These are phyloP conservation scores for Halcyon chelicuti DNA, from an alignment of 2,797 vertebrate species.

Conservation along the genomic window DNA sequence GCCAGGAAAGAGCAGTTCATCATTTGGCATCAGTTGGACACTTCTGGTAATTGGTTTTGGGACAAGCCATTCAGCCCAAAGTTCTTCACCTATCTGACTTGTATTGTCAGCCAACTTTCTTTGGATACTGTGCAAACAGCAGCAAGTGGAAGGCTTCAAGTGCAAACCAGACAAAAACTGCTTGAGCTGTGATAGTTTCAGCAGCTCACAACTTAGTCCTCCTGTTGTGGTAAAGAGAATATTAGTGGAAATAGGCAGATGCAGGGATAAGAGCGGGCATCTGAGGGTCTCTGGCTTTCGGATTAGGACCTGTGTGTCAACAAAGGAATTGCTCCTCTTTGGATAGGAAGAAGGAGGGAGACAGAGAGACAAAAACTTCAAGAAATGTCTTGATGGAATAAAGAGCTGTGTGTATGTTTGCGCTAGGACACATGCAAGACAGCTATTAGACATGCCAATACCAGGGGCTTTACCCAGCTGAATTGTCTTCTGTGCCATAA, in stretches of 20 bases:
- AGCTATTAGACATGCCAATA: not conserved
- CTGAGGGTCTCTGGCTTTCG: not conserved
- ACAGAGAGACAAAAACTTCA: not conserved
- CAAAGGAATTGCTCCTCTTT: not conserved
- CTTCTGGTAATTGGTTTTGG: not conserved
- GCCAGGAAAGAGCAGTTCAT: not conserved
- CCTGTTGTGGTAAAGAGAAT: not conserved
- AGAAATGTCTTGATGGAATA: not conserved
- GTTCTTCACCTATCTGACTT: not conserved
- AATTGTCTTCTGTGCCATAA: not conserved
- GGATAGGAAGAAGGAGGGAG: not conserved
- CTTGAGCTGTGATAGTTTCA: not conserved
- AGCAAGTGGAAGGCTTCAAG: not conserved
- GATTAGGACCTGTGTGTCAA: not conserved
- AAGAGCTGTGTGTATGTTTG: not conserved
- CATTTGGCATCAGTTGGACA: not conserved
- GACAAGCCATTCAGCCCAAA: not conserved
- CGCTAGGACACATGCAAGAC: not conserved
- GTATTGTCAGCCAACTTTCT: not conserved
- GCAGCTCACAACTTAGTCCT: not conserved
- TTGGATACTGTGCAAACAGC: not conserved
- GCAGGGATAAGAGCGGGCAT: not conserved
- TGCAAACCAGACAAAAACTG: not conserved
- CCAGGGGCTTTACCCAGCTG: slow-evolving; percentile 2
- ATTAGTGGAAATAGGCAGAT: not conserved